Conservation (phyloP, 2,888 invertebrate genomes). For the Ceraclea dissimilis region DNA sequence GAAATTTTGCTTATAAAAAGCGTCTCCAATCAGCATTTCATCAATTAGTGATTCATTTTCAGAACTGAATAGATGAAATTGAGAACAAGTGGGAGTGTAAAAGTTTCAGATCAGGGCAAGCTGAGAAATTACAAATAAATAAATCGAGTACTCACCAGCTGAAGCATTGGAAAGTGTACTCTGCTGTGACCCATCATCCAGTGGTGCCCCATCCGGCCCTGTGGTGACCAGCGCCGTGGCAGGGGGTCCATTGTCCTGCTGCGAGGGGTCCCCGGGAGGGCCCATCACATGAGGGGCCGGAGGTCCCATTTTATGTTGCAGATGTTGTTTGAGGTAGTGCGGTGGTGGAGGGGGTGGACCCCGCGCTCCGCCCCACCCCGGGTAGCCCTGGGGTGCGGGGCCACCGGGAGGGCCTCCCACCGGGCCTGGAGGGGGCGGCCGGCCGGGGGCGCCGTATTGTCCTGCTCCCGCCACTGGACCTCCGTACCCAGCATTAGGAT, state of each 20-base stretch:
- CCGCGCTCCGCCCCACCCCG: slow-evolving; percentile 35
- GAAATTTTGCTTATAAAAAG: too few species aligned
- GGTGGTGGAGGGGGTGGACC: slow-evolving; percentile 26
- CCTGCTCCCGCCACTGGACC: slow-evolving; percentile 50
- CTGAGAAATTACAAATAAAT: too few species aligned
- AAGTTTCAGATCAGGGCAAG: too few species aligned
- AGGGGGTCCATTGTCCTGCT: slow-evolving; percentile 59
- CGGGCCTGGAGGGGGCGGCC: slow-evolving; percentile 28
- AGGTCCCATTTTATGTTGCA: slow-evolving; percentile 47
- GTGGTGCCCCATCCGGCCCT: slow-evolving; percentile 80
- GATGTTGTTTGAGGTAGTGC: slow-evolving; percentile 31
- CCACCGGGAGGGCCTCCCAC: slow-evolving; percentile 38
- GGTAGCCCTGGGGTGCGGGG: slow-evolving; percentile 32
- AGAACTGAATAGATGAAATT: too few species aligned
- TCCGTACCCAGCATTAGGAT: slow-evolving; percentile 45
- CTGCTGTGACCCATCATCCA: slow-evolving; percentile 89
- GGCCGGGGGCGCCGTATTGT: slow-evolving; percentile 32
- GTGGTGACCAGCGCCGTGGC: slow-evolving; percentile 83
- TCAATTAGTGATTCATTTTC: too few species aligned
- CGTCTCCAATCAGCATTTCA: too few species aligned
- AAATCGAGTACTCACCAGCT: slow-evolving; percentile 69
- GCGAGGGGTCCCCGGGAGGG: slow-evolving; percentile 40
- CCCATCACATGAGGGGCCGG: slow-evolving; percentile 43
- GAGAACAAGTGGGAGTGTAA: too few species aligned
- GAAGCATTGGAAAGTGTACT: slow-evolving; percentile 90